A percentile compares a stretch with the other conserved stretches of the same genome.
phyloP scores from a whole-genome alignment of 2,888 invertebrate genomes.

The Andrena flavipes region DNA sequence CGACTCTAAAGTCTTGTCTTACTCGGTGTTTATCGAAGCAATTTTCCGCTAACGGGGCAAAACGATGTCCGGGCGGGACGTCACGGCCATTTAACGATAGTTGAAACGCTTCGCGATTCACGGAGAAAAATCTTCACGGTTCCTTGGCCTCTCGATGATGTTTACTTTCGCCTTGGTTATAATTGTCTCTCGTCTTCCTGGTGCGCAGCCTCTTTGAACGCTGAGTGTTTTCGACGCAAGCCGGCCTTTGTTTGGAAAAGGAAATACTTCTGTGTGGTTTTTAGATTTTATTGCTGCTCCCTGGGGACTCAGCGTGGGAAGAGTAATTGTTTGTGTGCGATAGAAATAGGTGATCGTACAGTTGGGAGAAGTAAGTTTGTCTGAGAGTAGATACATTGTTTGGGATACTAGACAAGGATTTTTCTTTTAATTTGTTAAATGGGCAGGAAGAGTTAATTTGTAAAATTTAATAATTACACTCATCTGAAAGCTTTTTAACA shows the following conservation, averaged over 20 bases:
- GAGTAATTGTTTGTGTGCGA: too few species aligned
- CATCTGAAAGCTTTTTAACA: too few species aligned
- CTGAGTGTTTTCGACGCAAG: background rate
- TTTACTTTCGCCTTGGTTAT: constrained; percentile 62
- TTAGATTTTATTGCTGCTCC: background rate
- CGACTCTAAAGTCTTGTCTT: constrained; percentile 39
- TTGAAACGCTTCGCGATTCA: constrained; percentile 26
- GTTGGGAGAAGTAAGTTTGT: too few species aligned
- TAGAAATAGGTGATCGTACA: too few species aligned
- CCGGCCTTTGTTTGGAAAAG: background rate
- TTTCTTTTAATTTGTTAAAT: too few species aligned
- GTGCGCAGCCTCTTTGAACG: constrained; percentile 3
- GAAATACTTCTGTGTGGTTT: background rate
- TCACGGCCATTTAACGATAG: constrained; percentile 29
- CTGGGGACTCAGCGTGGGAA: background rate
- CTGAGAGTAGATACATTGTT: too few species aligned
- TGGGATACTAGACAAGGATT: too few species aligned
- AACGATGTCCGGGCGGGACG: constrained; percentile 29
- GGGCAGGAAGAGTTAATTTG: too few species aligned
- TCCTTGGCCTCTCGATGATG: constrained; percentile 24
- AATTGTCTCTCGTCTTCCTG: constrained; percentile 30
- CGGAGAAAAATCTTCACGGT: constrained; percentile 35
- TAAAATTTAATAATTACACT: too few species aligned
- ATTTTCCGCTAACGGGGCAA: constrained; percentile 64
- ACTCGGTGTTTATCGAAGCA: constrained; percentile 66